Base-by-base conservation (phyloP, 2,888 invertebrate genomes). In the Aphrophora alni region DNA sequence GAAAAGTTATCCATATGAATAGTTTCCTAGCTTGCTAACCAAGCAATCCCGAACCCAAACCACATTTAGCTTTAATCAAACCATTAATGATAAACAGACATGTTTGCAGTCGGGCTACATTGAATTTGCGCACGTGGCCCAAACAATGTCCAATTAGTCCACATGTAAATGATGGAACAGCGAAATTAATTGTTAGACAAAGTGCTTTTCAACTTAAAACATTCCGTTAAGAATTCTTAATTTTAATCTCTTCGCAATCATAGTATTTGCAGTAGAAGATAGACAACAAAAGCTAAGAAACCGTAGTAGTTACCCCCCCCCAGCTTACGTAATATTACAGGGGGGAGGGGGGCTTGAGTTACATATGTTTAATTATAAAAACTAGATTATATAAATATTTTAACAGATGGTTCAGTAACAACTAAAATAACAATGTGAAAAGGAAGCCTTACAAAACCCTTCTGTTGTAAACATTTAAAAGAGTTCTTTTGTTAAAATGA, bases 1-100 rank as follows among this genome's bases (percentile, higher is more conserved):
- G 33, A 33, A 3, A 8, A 33, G 33, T 33, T 3, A 33, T 8
- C 8, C 33, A 33, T 5, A 33, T 8, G 33, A 33, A 33, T 33
- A 33, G 33, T 33, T 33, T 8, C 5, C 33, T 33, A 33, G 33
- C 8, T 33, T 33, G 5, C 33, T 33, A 3, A 33, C 33, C 33
- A 44, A 14, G 10, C 44, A 44, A 44, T 59, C 59, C 3, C 33
- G 3, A 8, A 14, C 59, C 59, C 59, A 21, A 21, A 8, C 33
- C 59, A 59, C 59, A 74, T 79, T 79, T 74, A 74, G 68, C 78
- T 74, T 79, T 79, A 79, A 79, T 79, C 78, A 79, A 79, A 79
- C 78, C 78, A 79, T 79, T 79, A 79, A 79, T 79, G 78, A 79
- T 73, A 79, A 79, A 79, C 78, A 69, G 24, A 68, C 51, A 17